Conservation (phyloP, 2,797 vertebrate genomes). For the Paratrypauchen microcephalus region DNA sequence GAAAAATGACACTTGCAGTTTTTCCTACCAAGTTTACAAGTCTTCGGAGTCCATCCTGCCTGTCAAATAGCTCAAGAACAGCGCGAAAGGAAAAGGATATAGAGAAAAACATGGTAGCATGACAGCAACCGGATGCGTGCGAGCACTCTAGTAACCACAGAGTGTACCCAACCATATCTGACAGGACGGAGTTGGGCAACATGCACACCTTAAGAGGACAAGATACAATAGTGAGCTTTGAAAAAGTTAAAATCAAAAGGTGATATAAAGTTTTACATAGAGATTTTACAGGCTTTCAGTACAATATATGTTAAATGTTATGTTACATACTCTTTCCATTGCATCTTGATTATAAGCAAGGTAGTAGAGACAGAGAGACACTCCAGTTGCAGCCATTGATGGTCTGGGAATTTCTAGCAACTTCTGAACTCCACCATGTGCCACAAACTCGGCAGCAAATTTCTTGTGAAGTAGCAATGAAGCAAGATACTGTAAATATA, state of each 20-base stretch:
- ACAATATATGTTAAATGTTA: neutral
- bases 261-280: neutral
- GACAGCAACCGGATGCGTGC: constrained; percentile 96
- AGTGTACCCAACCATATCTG: constrained; percentile 95
- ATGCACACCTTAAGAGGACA: constrained; percentile 87
- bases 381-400: constrained; percentile 98
- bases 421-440: constrained; percentile 97
- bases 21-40: constrained; percentile 88
- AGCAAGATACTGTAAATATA: constrained; percentile 85
- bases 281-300: neutral
- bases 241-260: neutral
- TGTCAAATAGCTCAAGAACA: constrained; percentile 95
- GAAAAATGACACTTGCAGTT: constrained; percentile 8
- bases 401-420: constrained; percentile 95
- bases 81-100: constrained; percentile 98
- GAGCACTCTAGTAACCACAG: constrained; percentile 98
- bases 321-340: constrained; percentile 89
- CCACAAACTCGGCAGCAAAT: constrained; percentile 98
- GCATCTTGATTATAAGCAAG: constrained; percentile 98
- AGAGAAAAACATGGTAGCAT: constrained; percentile 99
- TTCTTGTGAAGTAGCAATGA: constrained; percentile 97
- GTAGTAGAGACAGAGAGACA: constrained; percentile 98
- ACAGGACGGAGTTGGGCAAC: constrained; percentile 91
- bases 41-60: constrained; percentile 92
- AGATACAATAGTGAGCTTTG: neutral